Evolutionary conservation across 1,140 invertebrate species (phyloP).

Genomic region (Chelonus insularis): DNA sequence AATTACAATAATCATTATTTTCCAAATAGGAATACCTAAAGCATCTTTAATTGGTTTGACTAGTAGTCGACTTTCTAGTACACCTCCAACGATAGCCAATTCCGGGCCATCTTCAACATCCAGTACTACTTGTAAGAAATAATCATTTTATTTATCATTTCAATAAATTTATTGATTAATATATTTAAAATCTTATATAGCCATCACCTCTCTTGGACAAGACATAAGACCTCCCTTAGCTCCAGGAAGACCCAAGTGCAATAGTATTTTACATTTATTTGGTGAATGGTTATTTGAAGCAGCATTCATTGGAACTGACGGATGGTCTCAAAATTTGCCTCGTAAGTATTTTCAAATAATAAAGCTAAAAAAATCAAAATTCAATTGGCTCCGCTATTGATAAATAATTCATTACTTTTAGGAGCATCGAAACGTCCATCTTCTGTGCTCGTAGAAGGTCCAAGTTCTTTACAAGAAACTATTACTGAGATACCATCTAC

Average conservation of each 20-base stretch:
- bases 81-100: slow-evolving; percentile 69
- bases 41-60: slow-evolving; percentile 77
- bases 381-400: too few relatives aligned
- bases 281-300: slow-evolving; percentile 97
- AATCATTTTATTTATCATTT: neutral
- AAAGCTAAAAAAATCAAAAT: too few relatives aligned
- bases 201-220: slow-evolving; percentile 61
- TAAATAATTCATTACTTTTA: neutral
- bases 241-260: slow-evolving; percentile 82
- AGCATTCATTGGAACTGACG: slow-evolving; percentile 80
- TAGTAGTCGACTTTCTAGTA: slow-evolving; percentile 67
- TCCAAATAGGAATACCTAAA: slow-evolving; percentile 80
- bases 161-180: neutral
- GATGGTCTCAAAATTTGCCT: slow-evolving; percentile 63
- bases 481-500: slow-evolving; percentile 55
- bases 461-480: slow-evolving; percentile 60
- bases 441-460: slow-evolving; percentile 57
- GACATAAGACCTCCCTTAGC: slow-evolving; percentile 69
- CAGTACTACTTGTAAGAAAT: slow-evolving; percentile 68
- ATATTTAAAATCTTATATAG: slow-evolving; percentile 38
- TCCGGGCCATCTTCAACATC: slow-evolving; percentile 71
- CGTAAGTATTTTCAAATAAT: slow-evolving; percentile 44
- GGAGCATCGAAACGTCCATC: slow-evolving; percentile 60
- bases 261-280: slow-evolving; percentile 93
- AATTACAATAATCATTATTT: too few relatives aligned